phyloP scores from a whole-genome alignment of 2,113 vertebrate genomes.

The Mustela nigripes region DNA sequence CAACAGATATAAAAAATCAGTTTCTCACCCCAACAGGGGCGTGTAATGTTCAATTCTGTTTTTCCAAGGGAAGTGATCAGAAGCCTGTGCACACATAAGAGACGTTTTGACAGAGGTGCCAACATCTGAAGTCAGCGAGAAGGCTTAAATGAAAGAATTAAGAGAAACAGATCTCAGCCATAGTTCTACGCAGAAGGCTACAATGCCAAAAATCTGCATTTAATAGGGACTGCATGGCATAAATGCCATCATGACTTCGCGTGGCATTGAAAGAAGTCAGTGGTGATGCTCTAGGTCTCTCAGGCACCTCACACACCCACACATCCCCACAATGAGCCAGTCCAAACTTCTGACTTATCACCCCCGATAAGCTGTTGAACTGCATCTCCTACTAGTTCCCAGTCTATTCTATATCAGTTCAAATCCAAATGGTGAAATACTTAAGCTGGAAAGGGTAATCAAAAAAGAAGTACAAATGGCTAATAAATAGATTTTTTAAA shows the following conservation, averaged over 20 bases:
- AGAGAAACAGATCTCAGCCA: slow-evolving; percentile 22
- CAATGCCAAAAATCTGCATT: background rate
- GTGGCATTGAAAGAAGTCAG: background rate
- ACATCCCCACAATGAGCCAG: background rate
- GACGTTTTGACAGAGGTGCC: slow-evolving; percentile 18
- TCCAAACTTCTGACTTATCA: background rate
- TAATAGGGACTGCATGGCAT: background rate
- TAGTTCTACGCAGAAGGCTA: background rate
- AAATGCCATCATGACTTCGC: background rate
- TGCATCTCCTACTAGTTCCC: background rate
- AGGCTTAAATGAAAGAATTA: slow-evolving; percentile 43
- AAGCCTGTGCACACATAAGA: slow-evolving; percentile 20
- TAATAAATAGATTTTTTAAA: slow-evolving; percentile 14
- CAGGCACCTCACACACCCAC: background rate
- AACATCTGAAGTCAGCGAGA: slow-evolving; percentile 51
- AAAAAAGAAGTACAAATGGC: background rate
- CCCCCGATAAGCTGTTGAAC: background rate
- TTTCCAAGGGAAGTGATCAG: slow-evolving; percentile 62
- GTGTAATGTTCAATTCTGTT: slow-evolving; percentile 15
- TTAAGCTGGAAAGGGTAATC: background rate
- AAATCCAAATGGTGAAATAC: background rate
- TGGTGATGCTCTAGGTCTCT: background rate
- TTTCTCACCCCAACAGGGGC: slow-evolving; percentile 11
- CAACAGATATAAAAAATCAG: slow-evolving; percentile 58
- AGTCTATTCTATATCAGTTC: background rate